A percentile compares a stretch with the other conserved stretches of the same genome.
These are phyloP conservation scores for Chromis chromis DNA, from an alignment of 2,797 vertebrate species.

Conservation along the genomic window DNA sequence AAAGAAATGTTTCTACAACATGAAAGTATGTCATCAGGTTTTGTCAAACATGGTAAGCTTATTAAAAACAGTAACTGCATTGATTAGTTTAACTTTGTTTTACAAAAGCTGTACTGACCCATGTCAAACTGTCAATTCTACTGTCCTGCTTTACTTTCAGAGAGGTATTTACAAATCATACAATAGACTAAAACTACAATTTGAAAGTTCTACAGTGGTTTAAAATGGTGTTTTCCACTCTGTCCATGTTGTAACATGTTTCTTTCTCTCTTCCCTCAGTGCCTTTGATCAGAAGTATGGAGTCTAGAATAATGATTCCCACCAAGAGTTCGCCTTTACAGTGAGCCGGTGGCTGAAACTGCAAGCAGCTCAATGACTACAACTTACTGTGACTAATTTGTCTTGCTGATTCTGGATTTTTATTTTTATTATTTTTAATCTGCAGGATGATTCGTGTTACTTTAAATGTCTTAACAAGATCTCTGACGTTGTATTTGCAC, in stretches of 20 bases:
- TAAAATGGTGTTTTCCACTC: neutral
- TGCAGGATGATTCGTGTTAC: slow-evolving; percentile 27
- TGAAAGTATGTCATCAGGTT: neutral
- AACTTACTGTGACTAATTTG: neutral
- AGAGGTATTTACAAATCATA: neutral
- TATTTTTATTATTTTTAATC: neutral
- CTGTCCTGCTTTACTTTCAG: neutral
- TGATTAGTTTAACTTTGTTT: neutral
- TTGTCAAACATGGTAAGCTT: neutral
- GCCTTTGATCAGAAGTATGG: slow-evolving; percentile 93
- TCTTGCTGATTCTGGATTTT: neutral
- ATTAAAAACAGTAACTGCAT: neutral
- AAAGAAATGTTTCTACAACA: neutral
- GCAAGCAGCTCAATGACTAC: neutral
- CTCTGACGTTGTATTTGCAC: slow-evolving; percentile 23
- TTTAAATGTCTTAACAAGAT: neutral
- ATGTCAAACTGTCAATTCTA: neutral
- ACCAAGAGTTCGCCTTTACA: slow-evolving; percentile 92
- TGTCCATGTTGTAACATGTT: neutral
- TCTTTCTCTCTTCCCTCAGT: slow-evolving; percentile 81
- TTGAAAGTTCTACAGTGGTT: neutral
- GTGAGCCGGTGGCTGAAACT: slow-evolving; percentile 38
- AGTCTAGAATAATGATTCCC: slow-evolving; percentile 96
- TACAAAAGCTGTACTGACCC: neutral
- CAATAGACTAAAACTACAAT: neutral